These are phyloP conservation scores for Lasius fuliginosus DNA, from an alignment of 2,888 invertebrate species.

Conservation along the genomic window DNA sequence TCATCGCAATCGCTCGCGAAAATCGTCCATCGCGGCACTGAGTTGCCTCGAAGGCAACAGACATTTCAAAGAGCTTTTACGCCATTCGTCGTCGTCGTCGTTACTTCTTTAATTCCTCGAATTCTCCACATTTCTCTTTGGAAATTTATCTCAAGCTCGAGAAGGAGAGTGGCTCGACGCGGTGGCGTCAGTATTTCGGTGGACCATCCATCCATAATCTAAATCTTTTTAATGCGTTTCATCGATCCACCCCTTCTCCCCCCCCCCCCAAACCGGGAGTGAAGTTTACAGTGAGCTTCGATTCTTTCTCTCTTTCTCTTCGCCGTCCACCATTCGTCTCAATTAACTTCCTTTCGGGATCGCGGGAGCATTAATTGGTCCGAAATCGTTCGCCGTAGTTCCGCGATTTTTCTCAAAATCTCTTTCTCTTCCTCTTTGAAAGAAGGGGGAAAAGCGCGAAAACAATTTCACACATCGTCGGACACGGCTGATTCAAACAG, in stretches of 20 bases:
- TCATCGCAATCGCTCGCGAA: slow-evolving; percentile 13
- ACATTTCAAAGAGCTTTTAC: not conserved
- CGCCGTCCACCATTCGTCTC: slow-evolving; percentile 37
- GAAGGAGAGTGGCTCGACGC: slow-evolving; percentile 52
- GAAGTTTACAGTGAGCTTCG: slow-evolving; percentile 30
- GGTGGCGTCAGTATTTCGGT: slow-evolving; percentile 43
- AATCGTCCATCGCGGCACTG: not conserved
- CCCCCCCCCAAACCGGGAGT: not conserved
- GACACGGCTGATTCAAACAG: not conserved
- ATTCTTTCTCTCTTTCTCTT: slow-evolving; percentile 5
- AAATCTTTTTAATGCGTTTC: slow-evolving; percentile 56
- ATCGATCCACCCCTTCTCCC: slow-evolving; percentile 28
- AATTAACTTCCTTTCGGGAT: slow-evolving; percentile 45
- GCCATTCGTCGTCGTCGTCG: not conserved
- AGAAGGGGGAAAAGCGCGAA: not conserved
- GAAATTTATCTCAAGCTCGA: slow-evolving; percentile 46
- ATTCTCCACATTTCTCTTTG: slow-evolving; percentile 17
- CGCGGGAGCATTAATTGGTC: slow-evolving; percentile 42
- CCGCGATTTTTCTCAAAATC: slow-evolving; percentile 36
- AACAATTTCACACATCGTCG: not conserved
- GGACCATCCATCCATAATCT: slow-evolving; percentile 39
- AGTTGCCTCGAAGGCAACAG: slow-evolving; percentile 6
- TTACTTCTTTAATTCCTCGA: slow-evolving; percentile 36
- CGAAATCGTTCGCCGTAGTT: slow-evolving; percentile 29
- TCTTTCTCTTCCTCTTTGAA: not conserved